Evolutionary conservation across 2,888 invertebrate genomes (phyloP).

Genomic region (Drosophila kuntzei): DNA sequence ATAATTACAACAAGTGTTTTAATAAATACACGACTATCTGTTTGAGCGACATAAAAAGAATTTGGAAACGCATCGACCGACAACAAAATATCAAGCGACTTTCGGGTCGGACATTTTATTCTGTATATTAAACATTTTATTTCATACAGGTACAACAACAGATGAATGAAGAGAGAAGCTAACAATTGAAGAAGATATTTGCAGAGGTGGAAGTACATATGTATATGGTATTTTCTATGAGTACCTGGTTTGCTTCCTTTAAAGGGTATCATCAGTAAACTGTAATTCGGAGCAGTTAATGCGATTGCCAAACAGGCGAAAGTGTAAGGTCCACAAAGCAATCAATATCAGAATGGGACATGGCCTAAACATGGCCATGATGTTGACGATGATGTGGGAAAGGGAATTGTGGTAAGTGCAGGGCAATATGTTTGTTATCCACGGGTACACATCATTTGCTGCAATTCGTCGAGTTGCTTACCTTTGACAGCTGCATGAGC

Average conservation of each 20-base stretch:
- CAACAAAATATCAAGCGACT: no score
- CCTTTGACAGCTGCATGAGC: conserved; percentile 96
- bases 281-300: conserved; percentile 30
- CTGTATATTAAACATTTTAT: no score
- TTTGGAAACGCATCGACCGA: no score
- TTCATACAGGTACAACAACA: no score
- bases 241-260: not conserved
- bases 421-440: conserved; percentile 18
- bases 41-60: no score
- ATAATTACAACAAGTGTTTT: no score
- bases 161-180: no score
- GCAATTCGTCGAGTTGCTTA: conserved; percentile 79
- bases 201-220: not conserved
- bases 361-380: conserved; percentile 19
- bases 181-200: not conserved
- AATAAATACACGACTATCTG: no score
- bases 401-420: not conserved
- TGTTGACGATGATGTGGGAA: conserved; percentile 4
- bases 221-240: not conserved
- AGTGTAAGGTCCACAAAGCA: conserved; percentile 6
- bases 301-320: conserved; percentile 47
- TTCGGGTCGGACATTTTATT: no score
- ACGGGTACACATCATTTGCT: conserved; percentile 28
- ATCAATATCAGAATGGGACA: conserved; percentile 8
- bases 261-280: conserved; percentile 4